Conservation (phyloP, 2,888 invertebrate genomes). For the Melinopterus prodromus region DNA sequence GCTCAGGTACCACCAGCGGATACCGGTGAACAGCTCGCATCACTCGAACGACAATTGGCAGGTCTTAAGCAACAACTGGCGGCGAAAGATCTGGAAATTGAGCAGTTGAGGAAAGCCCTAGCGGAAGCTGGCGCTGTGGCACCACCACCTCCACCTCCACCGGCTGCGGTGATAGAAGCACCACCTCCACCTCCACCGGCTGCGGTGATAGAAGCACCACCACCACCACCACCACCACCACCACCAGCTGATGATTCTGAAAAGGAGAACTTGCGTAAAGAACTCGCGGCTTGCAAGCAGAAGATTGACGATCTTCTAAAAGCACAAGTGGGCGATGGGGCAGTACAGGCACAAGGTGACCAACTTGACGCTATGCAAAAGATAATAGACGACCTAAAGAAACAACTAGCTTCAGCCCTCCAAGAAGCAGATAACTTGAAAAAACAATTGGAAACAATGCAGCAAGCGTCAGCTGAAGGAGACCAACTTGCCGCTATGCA, state of each 20-base stretch:
- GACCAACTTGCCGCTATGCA: constrained; percentile 13
- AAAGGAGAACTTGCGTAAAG: constrained; percentile 8
- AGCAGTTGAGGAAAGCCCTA: constrained; percentile 23
- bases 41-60: not conserved
- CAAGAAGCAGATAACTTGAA: constrained; percentile 18
- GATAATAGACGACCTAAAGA: constrained; percentile 23
- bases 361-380: constrained; percentile 17
- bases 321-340: not conserved
- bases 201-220: not conserved
- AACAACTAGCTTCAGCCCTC: constrained; percentile 8
- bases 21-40: not conserved
- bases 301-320: constrained; percentile 26
- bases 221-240: not conserved
- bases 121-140: not conserved
- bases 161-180: not conserved
- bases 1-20: not conserved
- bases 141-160: not conserved
- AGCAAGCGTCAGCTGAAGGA: constrained; percentile 6
- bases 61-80: not conserved
- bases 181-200: not conserved
- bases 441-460: constrained; percentile 18
- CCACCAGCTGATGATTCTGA: constrained; percentile 7
- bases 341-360: too few species aligned
- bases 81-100: not conserved
- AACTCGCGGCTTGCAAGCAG: constrained; percentile 25